Evolutionary conservation across 2,797 vertebrate genomes (phyloP).

Genomic region (Vespertilio murinus): DNA sequence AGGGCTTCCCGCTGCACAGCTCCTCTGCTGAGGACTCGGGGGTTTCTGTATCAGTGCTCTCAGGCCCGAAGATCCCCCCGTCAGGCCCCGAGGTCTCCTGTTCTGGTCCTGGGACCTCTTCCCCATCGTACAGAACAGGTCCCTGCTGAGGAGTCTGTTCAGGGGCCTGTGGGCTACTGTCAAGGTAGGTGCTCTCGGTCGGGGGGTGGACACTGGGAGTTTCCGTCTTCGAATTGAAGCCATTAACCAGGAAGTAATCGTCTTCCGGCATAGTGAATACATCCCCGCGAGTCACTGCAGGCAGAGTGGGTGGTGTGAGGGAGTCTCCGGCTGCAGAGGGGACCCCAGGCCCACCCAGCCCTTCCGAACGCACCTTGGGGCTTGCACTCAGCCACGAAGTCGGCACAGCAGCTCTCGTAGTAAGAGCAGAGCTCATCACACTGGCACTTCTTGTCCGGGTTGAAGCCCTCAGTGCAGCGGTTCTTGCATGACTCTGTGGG

Average conservation of each 20-base stretch:
- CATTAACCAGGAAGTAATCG: conserved; percentile 80
- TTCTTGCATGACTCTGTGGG: conserved; percentile 90
- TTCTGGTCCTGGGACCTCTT: background rate
- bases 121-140: background rate
- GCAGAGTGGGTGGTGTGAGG: background rate
- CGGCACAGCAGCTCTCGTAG: conserved; percentile 94
- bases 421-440: conserved; percentile 94
- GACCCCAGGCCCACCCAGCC: background rate
- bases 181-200: accelerated
- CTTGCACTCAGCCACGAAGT: conserved; percentile 88
- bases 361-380: conserved; percentile 85
- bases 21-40: conserved; percentile 73
- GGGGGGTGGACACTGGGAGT: accelerated
- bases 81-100: accelerated
- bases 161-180: accelerated
- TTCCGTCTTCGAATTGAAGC: accelerated
- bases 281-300: conserved; percentile 90
- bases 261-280: conserved; percentile 93
- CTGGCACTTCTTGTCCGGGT: conserved; percentile 88
- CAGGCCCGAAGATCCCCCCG: accelerated
- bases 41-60: accelerated
- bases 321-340: background rate
- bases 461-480: conserved; percentile 90
- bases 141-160: accelerated
- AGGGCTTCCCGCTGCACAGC: conserved; percentile 89